phyloP scores from a whole-genome alignment of 2,797 vertebrate species.

The Rhinella marina region DNA sequence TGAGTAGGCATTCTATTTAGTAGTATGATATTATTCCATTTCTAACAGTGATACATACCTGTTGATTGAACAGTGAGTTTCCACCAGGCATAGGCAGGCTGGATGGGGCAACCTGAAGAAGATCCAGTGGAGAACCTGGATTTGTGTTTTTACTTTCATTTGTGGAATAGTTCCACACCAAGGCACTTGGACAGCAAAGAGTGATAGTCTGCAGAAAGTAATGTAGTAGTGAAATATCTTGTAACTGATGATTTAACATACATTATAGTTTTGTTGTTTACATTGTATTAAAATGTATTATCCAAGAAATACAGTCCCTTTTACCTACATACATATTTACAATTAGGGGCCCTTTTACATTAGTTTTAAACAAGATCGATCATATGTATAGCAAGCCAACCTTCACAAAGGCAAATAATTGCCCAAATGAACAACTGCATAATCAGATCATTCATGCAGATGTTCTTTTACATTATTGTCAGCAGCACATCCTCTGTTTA shows the following conservation, averaged over 20 bases:
- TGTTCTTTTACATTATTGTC: no score
- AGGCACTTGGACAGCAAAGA: slow-evolving; percentile 83
- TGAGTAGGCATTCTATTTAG: not conserved
- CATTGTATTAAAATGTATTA: not conserved
- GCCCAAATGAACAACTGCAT: no score
- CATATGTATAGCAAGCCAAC: no score
- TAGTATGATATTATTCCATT: not conserved
- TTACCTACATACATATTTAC: not conserved
- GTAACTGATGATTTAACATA: not conserved
- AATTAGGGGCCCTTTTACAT: not conserved
- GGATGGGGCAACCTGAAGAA: slow-evolving; percentile 78
- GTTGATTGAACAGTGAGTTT: slow-evolving; percentile 77
- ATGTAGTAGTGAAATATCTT: not conserved
- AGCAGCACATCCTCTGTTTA: no score
- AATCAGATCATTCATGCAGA: no score
- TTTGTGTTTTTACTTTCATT: slow-evolving; percentile 74
- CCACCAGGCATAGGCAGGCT: slow-evolving; percentile 78
- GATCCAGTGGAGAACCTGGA: slow-evolving; percentile 78
- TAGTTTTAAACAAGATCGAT: no score
- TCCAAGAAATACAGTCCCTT: not conserved
- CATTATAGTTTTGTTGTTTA: not conserved
- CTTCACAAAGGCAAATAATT: no score
- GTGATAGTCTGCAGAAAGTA: slow-evolving; percentile 74
- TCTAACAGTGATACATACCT: slow-evolving; percentile 65
- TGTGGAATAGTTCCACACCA: slow-evolving; percentile 81